These are phyloP conservation scores for Epiblema foenella DNA, from an alignment of 2,888 invertebrate species.

Conservation along the genomic window DNA sequence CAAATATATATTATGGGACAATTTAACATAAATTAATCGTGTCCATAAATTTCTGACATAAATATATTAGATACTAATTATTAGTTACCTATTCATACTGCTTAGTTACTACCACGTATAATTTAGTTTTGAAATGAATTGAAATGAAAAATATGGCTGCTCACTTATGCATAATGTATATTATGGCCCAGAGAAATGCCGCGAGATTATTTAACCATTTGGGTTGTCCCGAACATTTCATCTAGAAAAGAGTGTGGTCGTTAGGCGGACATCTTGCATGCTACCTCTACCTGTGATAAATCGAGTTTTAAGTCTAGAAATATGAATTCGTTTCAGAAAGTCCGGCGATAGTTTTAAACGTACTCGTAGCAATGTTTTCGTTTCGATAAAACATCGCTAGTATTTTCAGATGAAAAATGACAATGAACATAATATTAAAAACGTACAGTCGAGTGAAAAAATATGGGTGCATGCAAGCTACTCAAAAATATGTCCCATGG, in stretches of 20 bases:
- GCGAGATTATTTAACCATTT: constrained; percentile 75
- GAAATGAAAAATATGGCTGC: constrained; percentile 15
- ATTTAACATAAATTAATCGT: too few species aligned
- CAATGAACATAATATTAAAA: too few species aligned
- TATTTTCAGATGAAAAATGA: not conserved
- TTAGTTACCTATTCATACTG: too few species aligned
- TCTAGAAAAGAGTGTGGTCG: constrained; percentile 33
- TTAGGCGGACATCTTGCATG: constrained; percentile 43
- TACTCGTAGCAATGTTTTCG: not conserved
- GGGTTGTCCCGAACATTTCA: constrained; percentile 41
- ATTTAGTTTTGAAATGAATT: constrained; percentile 13
- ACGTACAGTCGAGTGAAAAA: too few species aligned
- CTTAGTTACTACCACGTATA: not conserved
- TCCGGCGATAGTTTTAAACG: constrained; percentile 38
- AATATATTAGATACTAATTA: too few species aligned
- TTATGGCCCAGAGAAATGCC: constrained; percentile 57
- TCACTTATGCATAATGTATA: constrained; percentile 41
- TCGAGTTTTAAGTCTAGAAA: constrained; percentile 43
- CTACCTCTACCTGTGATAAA: constrained; percentile 40
- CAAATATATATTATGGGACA: too few species aligned
- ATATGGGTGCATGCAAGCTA: too few species aligned
- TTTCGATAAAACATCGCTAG: not conserved
- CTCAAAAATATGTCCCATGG: too few species aligned
- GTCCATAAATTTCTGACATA: too few species aligned
- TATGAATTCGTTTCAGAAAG: constrained; percentile 33